Percentiles rank a stretch among this genome's conserved stretches.
These are phyloP conservation scores for Lamellibrachia columna DNA, from an alignment of 2,888 invertebrate species.

Conservation along the genomic window DNA sequence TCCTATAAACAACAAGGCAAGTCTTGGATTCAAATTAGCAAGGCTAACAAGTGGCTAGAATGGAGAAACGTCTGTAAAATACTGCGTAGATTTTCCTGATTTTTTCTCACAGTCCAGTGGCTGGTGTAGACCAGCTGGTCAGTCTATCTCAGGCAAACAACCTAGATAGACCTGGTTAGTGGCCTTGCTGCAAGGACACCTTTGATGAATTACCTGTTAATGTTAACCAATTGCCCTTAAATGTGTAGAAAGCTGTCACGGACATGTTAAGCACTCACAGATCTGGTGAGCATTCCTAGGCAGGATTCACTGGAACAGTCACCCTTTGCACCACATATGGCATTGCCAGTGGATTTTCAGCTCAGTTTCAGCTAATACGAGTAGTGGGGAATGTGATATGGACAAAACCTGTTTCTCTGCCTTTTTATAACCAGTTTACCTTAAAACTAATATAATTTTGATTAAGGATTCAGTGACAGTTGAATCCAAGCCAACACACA, in stretches of 20 bases:
- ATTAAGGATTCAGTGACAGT: too few relatives aligned
- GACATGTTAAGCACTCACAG: not conserved
- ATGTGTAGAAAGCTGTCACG: not conserved
- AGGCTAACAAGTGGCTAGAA: not conserved
- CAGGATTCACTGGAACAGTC: not conserved
- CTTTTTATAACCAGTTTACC: too few relatives aligned
- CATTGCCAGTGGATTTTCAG: not conserved
- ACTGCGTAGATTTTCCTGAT: not conserved
- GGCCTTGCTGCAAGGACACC: not conserved
- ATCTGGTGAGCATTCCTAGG: not conserved
- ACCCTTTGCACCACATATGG: not conserved
- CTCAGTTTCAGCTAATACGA: too few relatives aligned
- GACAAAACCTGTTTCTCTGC: too few relatives aligned
- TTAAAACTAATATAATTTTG: too few relatives aligned
- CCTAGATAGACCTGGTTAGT: not conserved
- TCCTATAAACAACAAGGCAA: not conserved
- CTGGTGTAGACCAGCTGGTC: not conserved
- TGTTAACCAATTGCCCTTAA: not conserved
- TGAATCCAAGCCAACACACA: too few relatives aligned
- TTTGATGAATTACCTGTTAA: not conserved
- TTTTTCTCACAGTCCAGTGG: not conserved
- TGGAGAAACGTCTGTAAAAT: slow-evolving; percentile 1
- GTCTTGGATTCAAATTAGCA: not conserved
- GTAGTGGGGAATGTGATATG: too few relatives aligned
- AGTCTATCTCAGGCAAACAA: not conserved